These are phyloP conservation scores for Ommatoiulus sabulosus DNA, from an alignment of 2,888 invertebrate genomes.

Conservation along the genomic window DNA sequence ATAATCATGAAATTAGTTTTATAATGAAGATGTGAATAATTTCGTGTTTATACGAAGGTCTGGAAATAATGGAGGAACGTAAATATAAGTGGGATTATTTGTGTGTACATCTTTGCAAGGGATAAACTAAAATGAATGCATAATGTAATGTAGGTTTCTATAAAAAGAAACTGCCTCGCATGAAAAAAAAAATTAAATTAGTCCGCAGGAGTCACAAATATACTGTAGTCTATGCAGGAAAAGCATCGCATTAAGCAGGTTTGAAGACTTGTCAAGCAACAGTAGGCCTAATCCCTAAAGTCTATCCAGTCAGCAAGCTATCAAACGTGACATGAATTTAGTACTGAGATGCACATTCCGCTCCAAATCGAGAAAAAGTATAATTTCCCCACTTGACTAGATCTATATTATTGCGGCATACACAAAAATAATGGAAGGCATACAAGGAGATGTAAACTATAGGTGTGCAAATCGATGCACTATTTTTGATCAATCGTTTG, in stretches of 20 bases:
- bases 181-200: neutral
- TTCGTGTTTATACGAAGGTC: neutral
- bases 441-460: neutral
- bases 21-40: constrained; percentile 21
- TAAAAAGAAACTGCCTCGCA: neutral
- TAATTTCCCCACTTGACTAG: neutral
- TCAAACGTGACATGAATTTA: neutral
- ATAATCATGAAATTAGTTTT: constrained; percentile 11
- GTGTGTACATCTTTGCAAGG: neutral
- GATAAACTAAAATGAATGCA: neutral
- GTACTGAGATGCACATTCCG: neutral
- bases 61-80: neutral
- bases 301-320: neutral
- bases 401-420: neutral
- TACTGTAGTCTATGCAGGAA: neutral
- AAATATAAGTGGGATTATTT: neutral
- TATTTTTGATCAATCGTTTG: neutral
- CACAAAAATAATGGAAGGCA: neutral
- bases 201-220: neutral
- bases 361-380: neutral
- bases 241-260: neutral
- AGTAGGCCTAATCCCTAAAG: neutral
- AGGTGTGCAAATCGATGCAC: neutral
- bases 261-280: neutral
- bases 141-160: neutral